Evolutionary conservation across 2,888 invertebrate genomes (phyloP).

Genomic region (Julus scanicus): DNA sequence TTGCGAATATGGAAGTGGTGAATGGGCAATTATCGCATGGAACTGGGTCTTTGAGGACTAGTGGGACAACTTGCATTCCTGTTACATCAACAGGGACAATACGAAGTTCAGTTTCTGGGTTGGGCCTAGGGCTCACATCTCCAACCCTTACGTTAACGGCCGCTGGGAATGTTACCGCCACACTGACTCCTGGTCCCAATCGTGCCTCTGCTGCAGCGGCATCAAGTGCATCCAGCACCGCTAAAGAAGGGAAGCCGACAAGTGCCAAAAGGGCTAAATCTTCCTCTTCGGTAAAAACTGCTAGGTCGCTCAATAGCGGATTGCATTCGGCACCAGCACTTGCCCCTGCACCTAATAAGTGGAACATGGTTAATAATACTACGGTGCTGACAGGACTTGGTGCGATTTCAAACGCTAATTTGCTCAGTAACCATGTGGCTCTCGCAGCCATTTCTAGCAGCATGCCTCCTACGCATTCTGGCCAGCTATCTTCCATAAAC

Average conservation of each 20-base stretch:
- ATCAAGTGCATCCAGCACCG: conserved; percentile 43
- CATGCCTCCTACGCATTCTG: conserved; percentile 53
- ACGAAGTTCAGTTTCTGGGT: conserved; percentile 34
- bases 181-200: conserved; percentile 32
- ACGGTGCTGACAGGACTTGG: conserved; percentile 57
- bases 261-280: conserved; percentile 51
- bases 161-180: not conserved
- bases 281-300: conserved; percentile 37
- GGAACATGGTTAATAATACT: conserved; percentile 57
- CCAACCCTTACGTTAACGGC: conserved; percentile 32
- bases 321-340: conserved; percentile 34
- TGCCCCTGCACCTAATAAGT: conserved; percentile 31
- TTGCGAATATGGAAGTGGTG: conserved; percentile 47
- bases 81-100: conserved; percentile 41
- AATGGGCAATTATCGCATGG: conserved; percentile 50
- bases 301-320: conserved; percentile 28
- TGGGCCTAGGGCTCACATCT: conserved; percentile 45
- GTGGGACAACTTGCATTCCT: conserved; percentile 36
- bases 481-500: conserved; percentile 25
- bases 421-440: conserved; percentile 53
- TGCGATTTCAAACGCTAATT: conserved; percentile 55
- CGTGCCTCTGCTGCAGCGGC: conserved; percentile 54
- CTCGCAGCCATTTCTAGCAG: conserved; percentile 42
- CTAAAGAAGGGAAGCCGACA: conserved; percentile 10
- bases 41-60: conserved; percentile 51